phyloP scores from a whole-genome alignment of 2,888 invertebrate genomes.

The Rhingia rostrata region DNA sequence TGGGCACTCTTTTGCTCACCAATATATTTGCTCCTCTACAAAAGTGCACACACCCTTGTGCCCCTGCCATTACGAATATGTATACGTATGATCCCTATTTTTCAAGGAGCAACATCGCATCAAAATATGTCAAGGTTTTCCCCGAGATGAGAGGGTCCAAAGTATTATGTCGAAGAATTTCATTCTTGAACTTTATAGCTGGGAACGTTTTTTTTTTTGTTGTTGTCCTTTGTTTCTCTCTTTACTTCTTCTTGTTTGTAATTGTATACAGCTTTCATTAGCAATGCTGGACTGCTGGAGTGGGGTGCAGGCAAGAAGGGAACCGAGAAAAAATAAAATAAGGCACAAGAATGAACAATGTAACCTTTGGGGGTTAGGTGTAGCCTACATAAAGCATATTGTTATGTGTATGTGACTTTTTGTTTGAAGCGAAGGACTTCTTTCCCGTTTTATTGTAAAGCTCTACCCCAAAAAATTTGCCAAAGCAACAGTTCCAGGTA shows the following conservation, averaged over 20 bases:
- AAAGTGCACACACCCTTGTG: conserved; percentile 36
- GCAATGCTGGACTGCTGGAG: neutral
- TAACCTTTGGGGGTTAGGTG: conserved; percentile 9
- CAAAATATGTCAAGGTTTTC: conserved; percentile 70
- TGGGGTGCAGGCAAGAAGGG: neutral
- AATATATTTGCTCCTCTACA: neutral
- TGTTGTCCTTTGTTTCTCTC: conserved; percentile 6
- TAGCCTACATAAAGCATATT: neutral
- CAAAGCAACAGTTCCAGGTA: conserved; percentile 12
- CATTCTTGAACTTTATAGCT: conserved; percentile 42
- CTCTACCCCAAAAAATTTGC: conserved; percentile 1
- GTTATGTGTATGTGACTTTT: neutral
- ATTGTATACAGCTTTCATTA: conserved; percentile 41
- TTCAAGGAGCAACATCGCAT: conserved; percentile 61
- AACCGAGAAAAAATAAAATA: neutral
- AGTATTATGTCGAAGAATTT: conserved; percentile 59
- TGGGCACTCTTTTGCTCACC: neutral
- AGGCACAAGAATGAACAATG: neutral
- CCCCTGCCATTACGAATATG: conserved; percentile 60
- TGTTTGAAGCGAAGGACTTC: conserved; percentile 22
- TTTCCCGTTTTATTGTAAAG: neutral
- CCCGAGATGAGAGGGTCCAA: conserved; percentile 55
- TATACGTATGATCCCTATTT: conserved; percentile 64
- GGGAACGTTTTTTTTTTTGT: conserved; percentile 5
- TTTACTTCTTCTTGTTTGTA: conserved; percentile 9